Percentiles rank a stretch among this genome's conserved stretches.
Conservation (phyloP, 53 echinoderm and acorn worm species). For the Apostichopus leukothele region DNA sequence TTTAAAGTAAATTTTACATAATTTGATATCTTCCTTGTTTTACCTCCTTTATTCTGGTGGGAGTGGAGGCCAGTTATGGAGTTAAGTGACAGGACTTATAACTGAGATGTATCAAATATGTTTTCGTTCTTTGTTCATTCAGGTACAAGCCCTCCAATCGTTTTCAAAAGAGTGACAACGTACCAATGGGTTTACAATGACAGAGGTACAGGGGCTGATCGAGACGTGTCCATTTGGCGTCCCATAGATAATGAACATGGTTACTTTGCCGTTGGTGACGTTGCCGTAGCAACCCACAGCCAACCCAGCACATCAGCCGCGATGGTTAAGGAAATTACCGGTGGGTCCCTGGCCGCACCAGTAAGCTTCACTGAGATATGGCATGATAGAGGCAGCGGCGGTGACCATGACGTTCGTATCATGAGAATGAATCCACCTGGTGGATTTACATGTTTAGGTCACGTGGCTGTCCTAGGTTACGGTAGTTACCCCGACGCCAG, state of each 20-base stretch:
- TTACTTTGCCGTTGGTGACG: conserved; percentile 19
- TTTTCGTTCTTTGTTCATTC: too few relatives aligned
- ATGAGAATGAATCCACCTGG: conserved; percentile 27
- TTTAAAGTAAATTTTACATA: too few relatives aligned
- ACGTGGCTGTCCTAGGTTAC: conserved; percentile 37
- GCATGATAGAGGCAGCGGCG: conserved; percentile 33
- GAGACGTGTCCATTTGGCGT: conserved; percentile 14
- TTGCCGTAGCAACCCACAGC: neutral
- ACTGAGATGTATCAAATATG: too few relatives aligned
- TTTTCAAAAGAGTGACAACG: neutral
- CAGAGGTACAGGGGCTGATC: conserved; percentile 3
- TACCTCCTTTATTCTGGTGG: too few relatives aligned
- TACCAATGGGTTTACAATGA: conserved; percentile 31
- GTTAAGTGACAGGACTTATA: too few relatives aligned
- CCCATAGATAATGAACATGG: neutral
- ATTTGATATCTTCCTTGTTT: too few relatives aligned
- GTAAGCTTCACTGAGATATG: conserved; percentile 28
- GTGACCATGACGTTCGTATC: conserved; percentile 14
- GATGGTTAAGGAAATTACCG: neutral
- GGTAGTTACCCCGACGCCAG: neutral
- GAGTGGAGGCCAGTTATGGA: too few relatives aligned
- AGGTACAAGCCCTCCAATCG: conserved; percentile 11
- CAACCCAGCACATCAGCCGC: neutral
- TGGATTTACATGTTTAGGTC: conserved; percentile 15
- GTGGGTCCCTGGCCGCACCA: conserved; percentile 11